Base-by-base conservation (phyloP, 2,888 invertebrate genomes). In the Pedicia rivosa region DNA sequence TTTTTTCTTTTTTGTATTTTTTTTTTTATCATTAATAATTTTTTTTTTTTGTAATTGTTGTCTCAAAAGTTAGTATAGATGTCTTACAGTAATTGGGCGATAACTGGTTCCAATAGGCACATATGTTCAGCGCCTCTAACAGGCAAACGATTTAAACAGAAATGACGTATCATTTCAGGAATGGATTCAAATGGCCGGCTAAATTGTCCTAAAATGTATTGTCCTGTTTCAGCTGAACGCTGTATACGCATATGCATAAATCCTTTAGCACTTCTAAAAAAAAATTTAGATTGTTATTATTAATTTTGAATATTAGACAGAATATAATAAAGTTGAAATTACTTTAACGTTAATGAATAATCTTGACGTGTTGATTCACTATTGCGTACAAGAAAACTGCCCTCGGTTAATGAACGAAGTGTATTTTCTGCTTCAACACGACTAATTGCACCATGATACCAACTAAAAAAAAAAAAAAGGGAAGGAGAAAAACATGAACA, bases 211-310 rank as follows among this genome's bases (percentile, higher is more conserved):
- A 95, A 64, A 37, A 91, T 87, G 57, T 80, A 94, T 40, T 81
- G 78, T 40, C 83, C 83, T 10, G 72, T 66, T 37, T 74, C 74
- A 10, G 64, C 63, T 51, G 75, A 73, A 48, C 77, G 77, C 56
- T 86, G 84, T 44, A 95, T 94, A 48, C 91, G 76, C 83, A 95
- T 90, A 60, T 95, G 94, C 86, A 95, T 92, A 53, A 90, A 92
- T 35, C 94, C 91, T 53, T 86, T 74, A 37, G 87, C 83, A 55
- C 92, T 91, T 64, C 94, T 94, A 63, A 20, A 67, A 63, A 10
- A 8, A n/a, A 24, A 24, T 16, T 9, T n/a, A 20, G 19, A 28
- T 14, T n/a, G n/a, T n/a, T n/a, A n/a, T n/a, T n/a, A n/a, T n/a
- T 10, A 31, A 10, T n/a, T 22, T 14, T 14, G 10, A 14, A 9